These are phyloP conservation scores for Rhagophthalmus giganteus DNA, from an alignment of 2,888 invertebrate species.

Conservation along the genomic window DNA sequence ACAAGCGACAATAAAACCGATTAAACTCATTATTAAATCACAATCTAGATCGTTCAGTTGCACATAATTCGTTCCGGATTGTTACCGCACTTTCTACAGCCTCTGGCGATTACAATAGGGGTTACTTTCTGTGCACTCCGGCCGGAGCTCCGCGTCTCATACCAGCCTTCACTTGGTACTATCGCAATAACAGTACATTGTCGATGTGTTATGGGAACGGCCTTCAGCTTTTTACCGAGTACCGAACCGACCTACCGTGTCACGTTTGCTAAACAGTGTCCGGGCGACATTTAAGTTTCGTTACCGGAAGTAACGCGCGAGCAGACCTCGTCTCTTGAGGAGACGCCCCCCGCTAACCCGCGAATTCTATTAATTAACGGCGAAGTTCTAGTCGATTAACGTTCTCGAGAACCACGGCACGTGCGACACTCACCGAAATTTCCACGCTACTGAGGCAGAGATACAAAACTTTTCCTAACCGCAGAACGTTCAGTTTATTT, in stretches of 20 bases:
- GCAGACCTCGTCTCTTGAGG: too few relatives aligned
- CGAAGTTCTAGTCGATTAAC: too few relatives aligned
- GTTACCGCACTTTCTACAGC: conserved; percentile 32
- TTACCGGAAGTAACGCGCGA: too few relatives aligned
- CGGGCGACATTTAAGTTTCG: conserved; percentile 12
- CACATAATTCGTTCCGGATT: conserved; percentile 18
- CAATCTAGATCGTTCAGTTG: conserved; percentile 30
- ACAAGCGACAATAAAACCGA: conserved; percentile 5
- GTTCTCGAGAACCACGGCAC: too few relatives aligned
- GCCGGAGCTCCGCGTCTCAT: conserved; percentile 1
- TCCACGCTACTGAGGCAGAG: too few relatives aligned
- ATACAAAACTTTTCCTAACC: too few relatives aligned
- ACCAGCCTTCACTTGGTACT: conserved; percentile 31
- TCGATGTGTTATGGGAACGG: conserved; percentile 32
- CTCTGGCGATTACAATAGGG: conserved; percentile 27
- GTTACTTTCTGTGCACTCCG: conserved; percentile 29
- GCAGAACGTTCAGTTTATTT: too few relatives aligned
- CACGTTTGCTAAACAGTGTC: conserved; percentile 8
- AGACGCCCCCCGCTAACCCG: too few relatives aligned
- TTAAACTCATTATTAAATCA: conserved; percentile 24
- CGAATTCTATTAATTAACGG: too few relatives aligned
- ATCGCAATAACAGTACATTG: conserved; percentile 29
- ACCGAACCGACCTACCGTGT: conserved; percentile 5
- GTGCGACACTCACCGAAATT: too few relatives aligned
- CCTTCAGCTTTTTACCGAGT: conserved; percentile 30